phyloP scores from a whole-genome alignment of 2,113 vertebrate species.

The Corythornis vintsioides region DNA sequence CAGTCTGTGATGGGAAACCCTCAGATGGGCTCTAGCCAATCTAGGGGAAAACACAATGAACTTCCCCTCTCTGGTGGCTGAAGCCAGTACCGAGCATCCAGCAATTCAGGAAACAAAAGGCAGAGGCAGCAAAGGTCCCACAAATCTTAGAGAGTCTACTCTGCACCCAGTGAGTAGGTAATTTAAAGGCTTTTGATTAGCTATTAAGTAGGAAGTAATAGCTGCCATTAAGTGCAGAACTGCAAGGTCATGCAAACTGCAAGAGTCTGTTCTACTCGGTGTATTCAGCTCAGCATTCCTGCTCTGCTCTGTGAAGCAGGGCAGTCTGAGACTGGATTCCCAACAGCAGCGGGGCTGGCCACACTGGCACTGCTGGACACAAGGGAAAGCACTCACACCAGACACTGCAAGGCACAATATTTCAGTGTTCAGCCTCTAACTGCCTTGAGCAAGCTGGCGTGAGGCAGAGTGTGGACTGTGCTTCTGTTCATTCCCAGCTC shows the following conservation, averaged over 20 bases:
- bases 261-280: not conserved
- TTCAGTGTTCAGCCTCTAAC: not conserved
- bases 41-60: not conserved
- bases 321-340: not conserved
- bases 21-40: not conserved
- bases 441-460: not conserved
- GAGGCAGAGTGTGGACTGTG: not conserved
- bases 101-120: not conserved
- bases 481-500: not conserved
- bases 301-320: not conserved
- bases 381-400: not conserved
- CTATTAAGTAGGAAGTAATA: conserved; percentile 23
- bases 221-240: not conserved
- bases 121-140: not conserved
- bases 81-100: not conserved
- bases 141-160: not conserved
- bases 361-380: not conserved
- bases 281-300: not conserved
- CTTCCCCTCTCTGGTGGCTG: not conserved
- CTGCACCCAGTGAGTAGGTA: not conserved
- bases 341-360: not conserved
- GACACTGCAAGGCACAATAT: not conserved
- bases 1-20: not conserved
- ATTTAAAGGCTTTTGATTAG: conserved; percentile 37
- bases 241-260: not conserved